Base-by-base conservation (phyloP, 2,797 vertebrate species). In the Xiphorhynchus erythropygius region DNA sequence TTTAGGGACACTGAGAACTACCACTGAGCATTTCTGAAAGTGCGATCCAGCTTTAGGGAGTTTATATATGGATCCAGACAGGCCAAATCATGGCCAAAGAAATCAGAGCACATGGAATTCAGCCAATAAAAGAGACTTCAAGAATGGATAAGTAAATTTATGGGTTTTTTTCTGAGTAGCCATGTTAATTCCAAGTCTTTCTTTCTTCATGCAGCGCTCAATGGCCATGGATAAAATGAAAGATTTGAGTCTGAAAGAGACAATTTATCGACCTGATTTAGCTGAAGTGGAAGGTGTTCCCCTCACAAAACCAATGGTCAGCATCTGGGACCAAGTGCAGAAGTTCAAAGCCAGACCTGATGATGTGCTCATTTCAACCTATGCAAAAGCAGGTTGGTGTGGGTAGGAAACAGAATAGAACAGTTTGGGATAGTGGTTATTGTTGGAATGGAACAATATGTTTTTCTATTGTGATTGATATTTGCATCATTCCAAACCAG, bases 321-420 rank as follows among this genome's bases (percentile, higher is more conserved):
- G 50, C 21, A 53, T 6, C 0, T 97, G 97, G 97, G 93, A 98
- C 60, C 84, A 88, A 92, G 82, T 98, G 53, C 79, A 95, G 95
- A 96, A 97, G 33, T 98, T 98, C 82, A 96, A 97, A 96, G 98
- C 98, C 85, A 97, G 86, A 62, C 96, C 97, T 25, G 97, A 98
- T 0, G 98, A 98, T 67, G 95, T 98, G 30, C 95, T 98, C 84
- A 96, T 98, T 5, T 69, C 97, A 68, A 97, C 97, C 47, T 98
- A 98, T 7, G 89, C 96, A 94, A 98, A 98, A 84, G 95, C 98
- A 97, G 97, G 97, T 98, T 79, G 27, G 96, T 97, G 30, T 59
- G 24, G 10, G 25, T 11, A 71, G n/a, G 32, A 91, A 77, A 80
- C 7, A 52, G 10, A 69, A 71, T 0, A 53, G 28, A 59, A 83